These are phyloP conservation scores for Scaptomyza tumidula DNA, from an alignment of 2,888 invertebrate genomes.

Conservation along the genomic window DNA sequence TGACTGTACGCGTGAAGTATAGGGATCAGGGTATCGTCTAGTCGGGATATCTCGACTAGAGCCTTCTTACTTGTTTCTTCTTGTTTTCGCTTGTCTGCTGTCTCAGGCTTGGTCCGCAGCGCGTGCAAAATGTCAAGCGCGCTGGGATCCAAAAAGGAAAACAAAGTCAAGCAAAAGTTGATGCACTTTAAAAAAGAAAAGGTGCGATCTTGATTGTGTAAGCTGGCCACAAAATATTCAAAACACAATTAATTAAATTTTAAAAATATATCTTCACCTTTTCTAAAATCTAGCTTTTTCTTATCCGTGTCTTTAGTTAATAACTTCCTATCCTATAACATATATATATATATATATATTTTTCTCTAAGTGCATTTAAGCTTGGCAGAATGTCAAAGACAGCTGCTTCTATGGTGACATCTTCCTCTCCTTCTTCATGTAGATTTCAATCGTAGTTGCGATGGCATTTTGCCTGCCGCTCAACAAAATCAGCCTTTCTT, in stretches of 20 bases:
- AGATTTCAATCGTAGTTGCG: conserved; percentile 37
- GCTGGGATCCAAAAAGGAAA: conserved; percentile 10
- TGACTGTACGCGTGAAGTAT: too few species aligned
- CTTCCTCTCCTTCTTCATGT: conserved; percentile 38
- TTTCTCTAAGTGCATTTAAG: conserved; percentile 16
- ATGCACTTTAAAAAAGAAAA: conserved; percentile 3
- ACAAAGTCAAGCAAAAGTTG: background rate
- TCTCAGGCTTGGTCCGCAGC: conserved; percentile 24
- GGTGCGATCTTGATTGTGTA: too few species aligned
- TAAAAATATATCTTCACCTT: too few species aligned
- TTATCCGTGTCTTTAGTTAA: too few species aligned
- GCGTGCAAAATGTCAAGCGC: conserved; percentile 63
- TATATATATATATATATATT: too few species aligned
- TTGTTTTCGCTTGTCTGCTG: conserved; percentile 5
- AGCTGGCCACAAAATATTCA: too few species aligned
- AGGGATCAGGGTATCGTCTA: too few species aligned
- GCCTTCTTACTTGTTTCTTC: too few species aligned
- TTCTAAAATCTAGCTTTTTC: too few species aligned
- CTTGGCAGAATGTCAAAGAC: conserved; percentile 31
- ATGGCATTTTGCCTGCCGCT: conserved; percentile 22
- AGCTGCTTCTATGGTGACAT: conserved; percentile 40
- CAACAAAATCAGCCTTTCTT: conserved; percentile 6
- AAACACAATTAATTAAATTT: too few species aligned
- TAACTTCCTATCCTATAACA: too few species aligned
- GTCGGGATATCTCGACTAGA: too few species aligned